Conservation (phyloP, 1,140 invertebrate species). For the Drosophila ananassae region DNA sequence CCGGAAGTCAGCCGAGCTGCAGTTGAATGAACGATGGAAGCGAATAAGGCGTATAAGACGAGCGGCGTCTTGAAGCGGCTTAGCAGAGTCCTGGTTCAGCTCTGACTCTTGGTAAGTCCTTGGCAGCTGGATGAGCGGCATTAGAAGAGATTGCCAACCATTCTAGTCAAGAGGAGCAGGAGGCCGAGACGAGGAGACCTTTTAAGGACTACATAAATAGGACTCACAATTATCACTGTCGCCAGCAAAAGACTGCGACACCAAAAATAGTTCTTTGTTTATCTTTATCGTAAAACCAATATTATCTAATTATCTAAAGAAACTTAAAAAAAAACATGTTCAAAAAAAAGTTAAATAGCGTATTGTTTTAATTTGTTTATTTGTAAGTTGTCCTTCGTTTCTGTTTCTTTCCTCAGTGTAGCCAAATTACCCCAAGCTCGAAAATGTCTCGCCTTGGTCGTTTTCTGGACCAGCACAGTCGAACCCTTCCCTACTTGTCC, state of each 20-base stretch:
- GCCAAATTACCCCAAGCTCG: constrained; percentile 36
- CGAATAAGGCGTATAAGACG: constrained; percentile 9
- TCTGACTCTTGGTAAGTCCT: constrained; percentile 43
- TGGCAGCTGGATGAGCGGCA: constrained; percentile 51
- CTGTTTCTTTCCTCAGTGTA: constrained; percentile 23
- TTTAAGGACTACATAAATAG: constrained; percentile 59
- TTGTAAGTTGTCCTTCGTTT: background rate
- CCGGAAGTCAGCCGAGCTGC: constrained; percentile 76
- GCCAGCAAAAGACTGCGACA: constrained; percentile 4
- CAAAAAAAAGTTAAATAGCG: too few relatives aligned
- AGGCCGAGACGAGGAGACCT: constrained; percentile 2
- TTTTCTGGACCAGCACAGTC: background rate
- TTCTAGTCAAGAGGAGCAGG: constrained; percentile 28
- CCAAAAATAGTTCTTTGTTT: background rate
- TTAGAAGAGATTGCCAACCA: constrained; percentile 53
- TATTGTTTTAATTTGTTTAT: too few relatives aligned
- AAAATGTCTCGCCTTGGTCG: constrained; percentile 4
- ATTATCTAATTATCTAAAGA: too few relatives aligned
- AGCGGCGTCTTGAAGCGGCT: constrained; percentile 60
- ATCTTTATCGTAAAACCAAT: background rate
- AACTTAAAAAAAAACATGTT: too few relatives aligned
- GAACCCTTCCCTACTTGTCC: constrained; percentile 1
- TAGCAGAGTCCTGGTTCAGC: constrained; percentile 23
- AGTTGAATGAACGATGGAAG: constrained; percentile 75
- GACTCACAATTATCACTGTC: constrained; percentile 67